Evolutionary conservation across 2,888 invertebrate species (phyloP).

Genomic region (Tetrapedia diversipes): DNA sequence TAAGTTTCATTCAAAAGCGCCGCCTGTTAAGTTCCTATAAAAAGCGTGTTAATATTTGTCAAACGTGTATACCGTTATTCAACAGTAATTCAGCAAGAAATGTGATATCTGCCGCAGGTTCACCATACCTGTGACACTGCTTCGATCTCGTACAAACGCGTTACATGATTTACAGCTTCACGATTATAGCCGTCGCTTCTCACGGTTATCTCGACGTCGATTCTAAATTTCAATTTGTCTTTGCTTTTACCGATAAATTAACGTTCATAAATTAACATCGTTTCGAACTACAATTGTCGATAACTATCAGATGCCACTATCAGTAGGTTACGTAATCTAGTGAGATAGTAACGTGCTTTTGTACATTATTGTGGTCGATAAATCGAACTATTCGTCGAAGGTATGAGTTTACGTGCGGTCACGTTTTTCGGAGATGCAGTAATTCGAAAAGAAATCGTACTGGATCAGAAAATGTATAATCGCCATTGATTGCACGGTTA

Average conservation of each 20-base stretch:
- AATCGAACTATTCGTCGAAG: background rate
- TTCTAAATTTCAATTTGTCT: constrained; percentile 1
- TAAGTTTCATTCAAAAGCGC: background rate
- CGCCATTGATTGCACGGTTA: constrained; percentile 9
- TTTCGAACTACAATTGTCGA: background rate
- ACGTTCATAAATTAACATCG: background rate
- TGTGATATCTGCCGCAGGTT: constrained; percentile 10
- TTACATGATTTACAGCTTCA: constrained; percentile 52
- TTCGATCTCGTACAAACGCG: constrained; percentile 23
- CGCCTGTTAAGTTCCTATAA: constrained; percentile 8
- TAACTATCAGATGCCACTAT: background rate
- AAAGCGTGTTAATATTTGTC: constrained; percentile 39
- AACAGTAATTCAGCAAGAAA: constrained; percentile 25
- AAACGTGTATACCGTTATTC: constrained; percentile 26
- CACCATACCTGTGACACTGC: constrained; percentile 3
- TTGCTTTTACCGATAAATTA: constrained; percentile 2
- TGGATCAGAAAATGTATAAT: constrained; percentile 24
- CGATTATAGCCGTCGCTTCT: constrained; percentile 17
- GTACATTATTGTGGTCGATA: background rate
- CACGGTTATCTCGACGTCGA: constrained; percentile 1
- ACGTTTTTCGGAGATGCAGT: background rate
- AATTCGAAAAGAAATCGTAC: background rate
- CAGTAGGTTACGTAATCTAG: constrained; percentile 7
- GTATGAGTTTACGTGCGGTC: background rate
- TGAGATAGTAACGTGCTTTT: background rate